Evolutionary conservation across 2,888 invertebrate species (phyloP).

Genomic region (Psylliodes chrysocephalus): DNA sequence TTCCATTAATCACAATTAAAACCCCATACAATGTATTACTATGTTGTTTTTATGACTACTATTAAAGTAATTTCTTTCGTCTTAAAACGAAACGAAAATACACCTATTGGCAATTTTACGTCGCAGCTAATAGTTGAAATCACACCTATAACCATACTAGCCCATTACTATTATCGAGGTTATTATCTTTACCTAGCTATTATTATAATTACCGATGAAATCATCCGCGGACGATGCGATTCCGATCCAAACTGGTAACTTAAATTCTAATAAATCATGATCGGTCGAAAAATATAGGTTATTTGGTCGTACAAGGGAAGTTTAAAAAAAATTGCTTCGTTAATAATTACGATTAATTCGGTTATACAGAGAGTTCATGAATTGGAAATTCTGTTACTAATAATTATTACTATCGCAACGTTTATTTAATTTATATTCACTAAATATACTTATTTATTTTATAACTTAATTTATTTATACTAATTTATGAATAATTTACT

Average conservation of each 20-base stretch:
- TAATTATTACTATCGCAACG: too few species aligned
- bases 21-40: not conserved
- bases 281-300: too few species aligned
- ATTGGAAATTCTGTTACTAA: too few species aligned
- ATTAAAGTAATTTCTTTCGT: not conserved
- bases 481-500: too few species aligned
- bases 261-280: not conserved
- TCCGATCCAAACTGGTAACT: not conserved
- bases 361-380: too few species aligned
- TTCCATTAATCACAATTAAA: slow-evolving; percentile 11
- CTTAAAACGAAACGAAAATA: not conserved
- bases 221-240: not conserved
- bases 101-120: not conserved
- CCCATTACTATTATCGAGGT: slow-evolving; percentile 3
- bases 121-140: slow-evolving; percentile 3
- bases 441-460: too few species aligned
- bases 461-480: too few species aligned
- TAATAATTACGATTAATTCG: too few species aligned
- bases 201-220: slow-evolving; percentile 15
- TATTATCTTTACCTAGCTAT: too few species aligned
- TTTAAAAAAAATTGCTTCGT: too few species aligned
- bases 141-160: slow-evolving; percentile 6
- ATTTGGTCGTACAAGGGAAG: too few species aligned
- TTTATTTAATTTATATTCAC: too few species aligned
- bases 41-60: not conserved